These are phyloP conservation scores for Anoplopoma fimbria DNA, from an alignment of 2,113 vertebrate species.

Conservation along the genomic window DNA sequence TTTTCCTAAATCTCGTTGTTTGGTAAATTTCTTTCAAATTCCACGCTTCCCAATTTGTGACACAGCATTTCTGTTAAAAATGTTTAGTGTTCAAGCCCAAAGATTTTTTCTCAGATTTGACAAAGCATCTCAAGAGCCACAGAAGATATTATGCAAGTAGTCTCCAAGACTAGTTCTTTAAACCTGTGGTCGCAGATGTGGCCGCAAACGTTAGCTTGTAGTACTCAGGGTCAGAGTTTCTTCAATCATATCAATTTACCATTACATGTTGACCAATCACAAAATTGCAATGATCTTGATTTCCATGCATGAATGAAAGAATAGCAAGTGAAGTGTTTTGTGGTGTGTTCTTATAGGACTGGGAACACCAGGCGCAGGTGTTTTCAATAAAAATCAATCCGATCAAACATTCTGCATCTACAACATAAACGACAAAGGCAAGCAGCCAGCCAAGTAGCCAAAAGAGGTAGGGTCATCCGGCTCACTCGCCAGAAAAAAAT, in stretches of 20 bases:
- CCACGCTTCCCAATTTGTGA: neutral
- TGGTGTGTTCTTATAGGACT: neutral
- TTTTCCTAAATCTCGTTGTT: neutral
- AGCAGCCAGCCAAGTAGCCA: too few species aligned
- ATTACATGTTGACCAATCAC: neutral
- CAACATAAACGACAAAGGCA: neutral
- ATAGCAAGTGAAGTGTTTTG: too few species aligned
- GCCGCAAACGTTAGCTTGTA: too few species aligned
- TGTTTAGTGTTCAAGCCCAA: neutral
- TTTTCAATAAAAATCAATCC: neutral
- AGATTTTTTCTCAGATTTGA: neutral
- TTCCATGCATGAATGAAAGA: neutral
- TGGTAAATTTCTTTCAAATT: neutral
- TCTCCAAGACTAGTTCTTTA: neutral
- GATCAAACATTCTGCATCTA: neutral
- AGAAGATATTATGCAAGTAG: neutral
- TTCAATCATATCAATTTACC: neutral
- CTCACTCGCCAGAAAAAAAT: neutral
- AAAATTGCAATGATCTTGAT: neutral
- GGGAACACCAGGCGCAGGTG: neutral
- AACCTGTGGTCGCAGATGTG: neutral
- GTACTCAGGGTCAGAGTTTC: too few species aligned
- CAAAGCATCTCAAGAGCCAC: constrained; percentile 1
- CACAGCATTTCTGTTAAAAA: neutral
- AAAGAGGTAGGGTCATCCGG: too few species aligned